Evolutionary conservation across 2,113 vertebrate genomes (phyloP), one percentile per base, ranked within the genome.

Genomic region (Oncorhynchus mykiss): DNA sequence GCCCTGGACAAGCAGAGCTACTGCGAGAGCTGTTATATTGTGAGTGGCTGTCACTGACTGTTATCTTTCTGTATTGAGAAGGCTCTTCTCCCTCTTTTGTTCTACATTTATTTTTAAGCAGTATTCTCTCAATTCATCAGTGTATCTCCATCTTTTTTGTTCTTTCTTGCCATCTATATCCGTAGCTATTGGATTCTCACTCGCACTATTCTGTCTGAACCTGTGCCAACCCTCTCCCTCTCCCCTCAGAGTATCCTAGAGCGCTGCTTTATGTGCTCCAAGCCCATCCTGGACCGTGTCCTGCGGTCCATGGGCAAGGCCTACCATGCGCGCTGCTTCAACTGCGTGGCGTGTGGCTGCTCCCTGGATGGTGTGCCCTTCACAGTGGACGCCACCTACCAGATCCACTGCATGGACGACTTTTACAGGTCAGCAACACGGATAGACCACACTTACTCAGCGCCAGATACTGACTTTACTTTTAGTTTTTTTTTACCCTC

Each of bases 381-480:
- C 87, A 97, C 96, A 0, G 95, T 97, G 78, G 96, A 96, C 0
- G 95, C 95, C 80, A 93, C 95, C 12, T 96, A 8, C 6, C 95
- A 96, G 92, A 96, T 97, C 69, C 95, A 97, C 92, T 97, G 96
- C 91, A 96, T 96, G 1, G 94, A 96, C 0, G 96, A 97, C 84
- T 97, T 96, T 77, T 95, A 97, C 78, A 93, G 96, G 96, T 97
- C 27, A 62, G 31, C 39, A 45, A 45, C 39, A 45, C 0, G 27
- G 16, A 34, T 34, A 5, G 31, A 39, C 20, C 8, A 48, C 1
- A 67, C 34, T 39, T 39, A 39, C 66, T 3, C 39, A 1, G 31
- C 1, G 34, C 20, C 16, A 70, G 16, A 3, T 8, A n/a, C 31
- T 5, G 45, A 16, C 49, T 51, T 7, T 8, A 34, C 6, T 34